Conservation (phyloP, 2,888 invertebrate species). For the Oithona nana region DNA sequence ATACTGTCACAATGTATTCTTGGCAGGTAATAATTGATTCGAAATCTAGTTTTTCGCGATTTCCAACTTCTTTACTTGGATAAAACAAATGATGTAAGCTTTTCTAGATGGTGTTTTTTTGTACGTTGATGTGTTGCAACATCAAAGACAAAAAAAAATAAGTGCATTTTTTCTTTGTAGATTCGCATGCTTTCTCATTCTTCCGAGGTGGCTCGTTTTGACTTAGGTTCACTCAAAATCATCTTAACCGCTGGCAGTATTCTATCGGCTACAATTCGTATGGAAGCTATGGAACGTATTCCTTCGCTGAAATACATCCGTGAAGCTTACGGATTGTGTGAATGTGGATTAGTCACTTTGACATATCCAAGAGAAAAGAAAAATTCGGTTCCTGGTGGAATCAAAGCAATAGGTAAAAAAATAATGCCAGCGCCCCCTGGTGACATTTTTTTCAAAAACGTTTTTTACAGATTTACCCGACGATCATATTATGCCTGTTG, state of each 20-base stretch:
- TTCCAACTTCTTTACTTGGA: no score
- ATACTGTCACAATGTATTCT: neutral
- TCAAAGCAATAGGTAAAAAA: slow-evolving; percentile 1
- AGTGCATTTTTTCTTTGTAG: neutral
- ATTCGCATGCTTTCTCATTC: slow-evolving; percentile 12
- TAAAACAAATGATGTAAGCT: no score
- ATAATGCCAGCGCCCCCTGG: no score
- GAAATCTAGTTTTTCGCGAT: no score
- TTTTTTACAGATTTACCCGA: slow-evolving; percentile 8
- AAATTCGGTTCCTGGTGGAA: neutral
- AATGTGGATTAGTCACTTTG: slow-evolving; percentile 11
- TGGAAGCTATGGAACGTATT: slow-evolving; percentile 5
- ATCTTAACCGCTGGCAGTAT: slow-evolving; percentile 6
- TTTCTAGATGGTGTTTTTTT: no score
- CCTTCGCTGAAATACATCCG: slow-evolving; percentile 8
- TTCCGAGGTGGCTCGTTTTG: neutral
- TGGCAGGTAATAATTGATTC: slow-evolving; percentile 14
- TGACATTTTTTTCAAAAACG: no score
- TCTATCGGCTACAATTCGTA: neutral
- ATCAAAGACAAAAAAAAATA: neutral
- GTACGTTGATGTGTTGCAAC: no score
- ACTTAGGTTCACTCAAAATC: slow-evolving; percentile 4
- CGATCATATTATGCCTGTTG: slow-evolving; percentile 16
- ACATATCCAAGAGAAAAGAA: slow-evolving; percentile 17
- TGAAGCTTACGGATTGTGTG: slow-evolving; percentile 16